These are phyloP conservation scores for Aethina tumida DNA, from an alignment of 1,140 invertebrate species.

Conservation along the genomic window DNA sequence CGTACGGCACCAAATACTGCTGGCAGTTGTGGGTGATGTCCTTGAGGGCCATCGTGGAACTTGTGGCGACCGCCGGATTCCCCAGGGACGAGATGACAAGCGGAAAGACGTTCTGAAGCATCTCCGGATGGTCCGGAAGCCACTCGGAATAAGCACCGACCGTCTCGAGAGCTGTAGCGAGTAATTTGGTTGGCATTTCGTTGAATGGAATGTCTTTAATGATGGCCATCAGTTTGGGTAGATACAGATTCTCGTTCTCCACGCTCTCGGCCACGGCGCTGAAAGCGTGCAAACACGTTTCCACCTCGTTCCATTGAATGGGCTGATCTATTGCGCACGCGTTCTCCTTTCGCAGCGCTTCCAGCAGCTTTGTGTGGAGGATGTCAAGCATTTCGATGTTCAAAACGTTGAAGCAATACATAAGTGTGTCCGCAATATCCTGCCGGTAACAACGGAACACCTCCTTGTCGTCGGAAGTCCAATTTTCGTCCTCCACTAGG, in stretches of 20 bases:
- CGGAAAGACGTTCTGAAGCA: conserved; percentile 59
- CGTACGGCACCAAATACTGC: conserved; percentile 57
- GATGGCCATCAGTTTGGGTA: conserved; percentile 58
- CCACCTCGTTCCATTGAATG: conserved; percentile 53
- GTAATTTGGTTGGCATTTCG: conserved; percentile 45
- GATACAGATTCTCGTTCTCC: conserved; percentile 48
- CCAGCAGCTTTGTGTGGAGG: conserved; percentile 46
- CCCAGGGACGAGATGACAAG: conserved; percentile 58
- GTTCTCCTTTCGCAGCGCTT: conserved; percentile 39
- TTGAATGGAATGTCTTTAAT: conserved; percentile 55
- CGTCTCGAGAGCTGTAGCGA: conserved; percentile 60
- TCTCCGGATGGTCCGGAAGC: conserved; percentile 59
- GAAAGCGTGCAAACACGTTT: conserved; percentile 75
- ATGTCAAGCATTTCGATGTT: conserved; percentile 57
- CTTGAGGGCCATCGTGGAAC: conserved; percentile 78
- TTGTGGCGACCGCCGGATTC: conserved; percentile 56
- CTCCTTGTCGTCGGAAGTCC: conserved; percentile 69
- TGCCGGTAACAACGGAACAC: conserved; percentile 82
- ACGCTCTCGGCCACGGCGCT: conserved; percentile 69
- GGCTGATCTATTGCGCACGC: conserved; percentile 10
- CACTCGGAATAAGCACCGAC: conserved; percentile 75
- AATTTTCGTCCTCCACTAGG: conserved; percentile 39
- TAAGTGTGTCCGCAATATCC: conserved; percentile 81
- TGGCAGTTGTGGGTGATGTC: conserved; percentile 74
- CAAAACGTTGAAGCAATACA: conserved; percentile 75